These are phyloP conservation scores for Cyclura pinguis DNA, from an alignment of 2,797 vertebrate genomes.

Conservation along the genomic window DNA sequence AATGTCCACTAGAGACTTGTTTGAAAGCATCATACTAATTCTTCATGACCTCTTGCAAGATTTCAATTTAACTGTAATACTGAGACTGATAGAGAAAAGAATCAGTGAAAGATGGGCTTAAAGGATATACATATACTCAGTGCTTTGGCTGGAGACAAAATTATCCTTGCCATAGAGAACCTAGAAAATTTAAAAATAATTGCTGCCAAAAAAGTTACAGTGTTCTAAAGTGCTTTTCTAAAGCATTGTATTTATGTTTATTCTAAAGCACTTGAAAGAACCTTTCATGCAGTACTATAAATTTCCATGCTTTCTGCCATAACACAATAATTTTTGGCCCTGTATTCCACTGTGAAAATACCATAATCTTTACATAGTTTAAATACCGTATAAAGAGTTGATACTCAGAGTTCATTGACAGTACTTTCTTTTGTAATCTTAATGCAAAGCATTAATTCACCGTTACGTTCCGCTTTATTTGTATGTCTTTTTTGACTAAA, in stretches of 20 bases:
- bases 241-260: neutral
- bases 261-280: neutral
- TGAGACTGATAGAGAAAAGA: neutral
- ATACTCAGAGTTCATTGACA: neutral
- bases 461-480: slow-evolving; percentile 21
- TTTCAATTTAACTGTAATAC: neutral
- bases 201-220: neutral
- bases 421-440: slow-evolving; percentile 19
- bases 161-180: neutral
- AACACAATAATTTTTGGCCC: slow-evolving; percentile 26
- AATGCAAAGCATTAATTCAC: slow-evolving; percentile 20
- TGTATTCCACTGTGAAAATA: slow-evolving; percentile 28
- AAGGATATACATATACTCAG: neutral
- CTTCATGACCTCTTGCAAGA: neutral
- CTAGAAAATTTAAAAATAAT: slow-evolving; percentile 15
- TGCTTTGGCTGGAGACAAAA: neutral
- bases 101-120: neutral
- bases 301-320: neutral
- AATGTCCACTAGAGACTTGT: neutral
- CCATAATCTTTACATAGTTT: neutral
- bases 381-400: neutral
- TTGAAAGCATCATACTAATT: neutral
- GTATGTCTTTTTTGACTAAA: slow-evolving; percentile 14
- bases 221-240: neutral
- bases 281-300: slow-evolving; percentile 20